Evolutionary conservation across 2,113 vertebrate genomes (phyloP).

Genomic region (Barbus barbus): DNA sequence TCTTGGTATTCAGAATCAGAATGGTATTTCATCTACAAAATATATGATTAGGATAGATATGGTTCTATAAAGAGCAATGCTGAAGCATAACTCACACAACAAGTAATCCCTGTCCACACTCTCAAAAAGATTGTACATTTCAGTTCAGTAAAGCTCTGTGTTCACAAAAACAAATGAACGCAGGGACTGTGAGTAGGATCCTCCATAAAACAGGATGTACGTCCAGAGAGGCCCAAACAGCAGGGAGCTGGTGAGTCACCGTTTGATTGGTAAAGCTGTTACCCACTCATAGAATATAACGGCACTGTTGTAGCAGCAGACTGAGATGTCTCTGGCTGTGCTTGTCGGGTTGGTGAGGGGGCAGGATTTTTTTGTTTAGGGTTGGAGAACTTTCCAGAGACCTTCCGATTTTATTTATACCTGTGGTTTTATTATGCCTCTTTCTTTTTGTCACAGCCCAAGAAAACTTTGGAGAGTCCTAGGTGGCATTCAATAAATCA

Average conservation of each 20-base stretch:
- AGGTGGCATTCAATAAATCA: neutral
- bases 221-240: slow-evolving; percentile 73
- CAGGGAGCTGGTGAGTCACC: slow-evolving; percentile 68
- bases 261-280: slow-evolving; percentile 65
- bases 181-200: slow-evolving; percentile 33
- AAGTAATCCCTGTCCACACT: neutral
- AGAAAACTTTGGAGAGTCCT: neutral
- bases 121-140: neutral
- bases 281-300: slow-evolving; percentile 43
- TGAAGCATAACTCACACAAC: neutral
- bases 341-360: neutral
- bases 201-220: slow-evolving; percentile 68
- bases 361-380: neutral
- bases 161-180: neutral
- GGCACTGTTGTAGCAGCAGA: slow-evolving; percentile 23
- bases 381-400: slow-evolving; percentile 1
- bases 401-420: slow-evolving; percentile 1
- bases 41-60: neutral
- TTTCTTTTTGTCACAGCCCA: neutral
- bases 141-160: neutral
- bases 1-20: neutral
- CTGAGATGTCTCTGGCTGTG: slow-evolving; percentile 20
- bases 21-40: neutral
- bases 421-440: slow-evolving; percentile 5
- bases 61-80: neutral